Evolutionary conservation across 1,140 invertebrate species (phyloP), one percentile per base, ranked within the genome.

Genomic region (Samia ricini): DNA sequence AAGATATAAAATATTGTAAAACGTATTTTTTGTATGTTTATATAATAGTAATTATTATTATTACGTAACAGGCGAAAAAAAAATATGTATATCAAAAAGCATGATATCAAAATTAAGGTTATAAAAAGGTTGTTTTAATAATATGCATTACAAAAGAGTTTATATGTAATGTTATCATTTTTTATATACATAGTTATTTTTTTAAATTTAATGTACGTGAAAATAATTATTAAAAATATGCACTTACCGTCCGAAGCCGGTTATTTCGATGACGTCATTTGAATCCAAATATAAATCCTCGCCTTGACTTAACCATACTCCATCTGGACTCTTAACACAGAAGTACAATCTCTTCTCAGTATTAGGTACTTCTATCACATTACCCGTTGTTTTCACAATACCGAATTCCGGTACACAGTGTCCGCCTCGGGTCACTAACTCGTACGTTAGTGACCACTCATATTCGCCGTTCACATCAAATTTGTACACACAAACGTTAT

Each of bases 371-470:
- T 72, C 61, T 59, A 64, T 56, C 23, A 71, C 69, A 36, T 72
- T 64, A 61, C 65, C 56, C 51, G 65, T 52, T 55, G 48, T 21
- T 29, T 64, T 68, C 63, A 24, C 61, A 58, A 60, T 56, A 56
- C 24, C 24, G 23, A 63, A 63, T 57, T 67, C 65, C 49, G 71
- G 61, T 59, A 56, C 42, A 66, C 79, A 80, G 60, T 66, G 49
- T 33, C 51, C 68, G 12, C 73, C 69, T 24, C 68, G 57, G 48
- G 55, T 36, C 51, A 63, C 76, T 63, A 72, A 68, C 56, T 68
- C 60, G 20, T 65, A 68, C 68, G 82, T 87, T 75, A 87, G 72
- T 50, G 82, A 85, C 82, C 84, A 87, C 61, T 71, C 66, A 24
- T 71, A 61, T 29, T 77, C 72, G 64, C 74, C 77, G 61, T 71